These are phyloP conservation scores for Lasaia peninsularis DNA, from an alignment of 1,140 invertebrate genomes.

Conservation along the genomic window DNA sequence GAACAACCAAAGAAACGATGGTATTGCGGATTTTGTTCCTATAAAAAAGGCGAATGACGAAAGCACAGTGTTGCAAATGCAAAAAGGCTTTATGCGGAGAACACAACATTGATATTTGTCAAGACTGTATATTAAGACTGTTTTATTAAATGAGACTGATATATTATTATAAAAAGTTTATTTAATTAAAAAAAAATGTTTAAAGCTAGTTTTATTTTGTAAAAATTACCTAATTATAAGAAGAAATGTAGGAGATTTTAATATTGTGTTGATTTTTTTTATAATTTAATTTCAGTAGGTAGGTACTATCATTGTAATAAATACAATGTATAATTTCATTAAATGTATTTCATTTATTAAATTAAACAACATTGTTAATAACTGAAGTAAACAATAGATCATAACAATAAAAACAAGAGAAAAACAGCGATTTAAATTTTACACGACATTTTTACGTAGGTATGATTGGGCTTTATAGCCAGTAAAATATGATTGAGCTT, in stretches of 20 bases:
- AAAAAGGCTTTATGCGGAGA: no score
- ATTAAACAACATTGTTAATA: no score
- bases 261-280: slow-evolving; percentile 15
- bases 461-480: slow-evolving; percentile 18
- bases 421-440: slow-evolving; percentile 9
- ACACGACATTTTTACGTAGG: slow-evolving; percentile 28
- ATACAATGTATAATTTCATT: no score
- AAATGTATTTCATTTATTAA: no score
- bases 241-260: slow-evolving; percentile 16
- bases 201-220: slow-evolving; percentile 17
- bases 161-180: slow-evolving; percentile 17
- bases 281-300: slow-evolving; percentile 15
- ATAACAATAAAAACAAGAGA: slow-evolving; percentile 14
- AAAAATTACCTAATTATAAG: slow-evolving; percentile 19
- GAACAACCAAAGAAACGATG: no score
- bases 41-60: no score
- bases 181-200: slow-evolving; percentile 20
- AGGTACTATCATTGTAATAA: slow-evolving; percentile 16
- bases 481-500: slow-evolving; percentile 11
- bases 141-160: slow-evolving; percentile 18
- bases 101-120: no score
- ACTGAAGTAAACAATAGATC: no score
- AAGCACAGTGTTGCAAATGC: no score
- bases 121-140: slow-evolving; percentile 4
- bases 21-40: no score